These are phyloP conservation scores for Pandion haliaetus DNA, from an alignment of 2,113 vertebrate species.

Conservation along the genomic window DNA sequence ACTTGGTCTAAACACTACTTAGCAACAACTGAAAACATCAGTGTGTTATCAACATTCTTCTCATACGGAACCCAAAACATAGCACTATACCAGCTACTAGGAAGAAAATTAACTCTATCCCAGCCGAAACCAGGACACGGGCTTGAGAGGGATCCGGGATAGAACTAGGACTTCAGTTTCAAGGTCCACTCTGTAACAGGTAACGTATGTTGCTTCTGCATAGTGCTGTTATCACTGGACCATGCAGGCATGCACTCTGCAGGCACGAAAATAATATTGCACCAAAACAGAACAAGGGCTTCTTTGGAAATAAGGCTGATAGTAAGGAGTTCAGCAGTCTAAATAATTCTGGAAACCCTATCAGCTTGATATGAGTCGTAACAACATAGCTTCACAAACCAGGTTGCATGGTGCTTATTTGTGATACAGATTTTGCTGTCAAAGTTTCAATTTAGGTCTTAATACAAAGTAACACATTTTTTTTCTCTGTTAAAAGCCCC, in stretches of 20 bases:
- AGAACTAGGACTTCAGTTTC: not conserved
- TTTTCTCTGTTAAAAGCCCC: not conserved
- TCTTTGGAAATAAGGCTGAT: not conserved
- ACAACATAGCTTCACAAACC: not conserved
- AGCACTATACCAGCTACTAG: too few species aligned
- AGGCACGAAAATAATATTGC: not conserved
- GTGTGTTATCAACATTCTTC: too few species aligned
- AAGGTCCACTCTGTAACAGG: not conserved
- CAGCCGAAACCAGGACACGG: too few species aligned
- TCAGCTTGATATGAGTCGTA: not conserved
- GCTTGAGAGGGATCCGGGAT: not conserved
- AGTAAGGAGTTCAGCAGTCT: not conserved
- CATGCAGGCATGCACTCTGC: not conserved
- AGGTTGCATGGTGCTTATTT: not conserved
- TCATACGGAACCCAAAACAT: too few species aligned
- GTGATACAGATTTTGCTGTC: not conserved
- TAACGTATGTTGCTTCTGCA: not conserved
- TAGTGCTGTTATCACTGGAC: not conserved
- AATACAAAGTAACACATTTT: not conserved
- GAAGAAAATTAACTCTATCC: too few species aligned
- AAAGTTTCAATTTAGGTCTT: not conserved
- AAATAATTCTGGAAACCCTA: not conserved
- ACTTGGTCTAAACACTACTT: too few species aligned
- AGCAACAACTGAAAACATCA: too few species aligned
- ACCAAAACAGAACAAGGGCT: not conserved